Evolutionary conservation across 1,140 invertebrate genomes (phyloP).

Genomic region (Ceratina australensis): DNA sequence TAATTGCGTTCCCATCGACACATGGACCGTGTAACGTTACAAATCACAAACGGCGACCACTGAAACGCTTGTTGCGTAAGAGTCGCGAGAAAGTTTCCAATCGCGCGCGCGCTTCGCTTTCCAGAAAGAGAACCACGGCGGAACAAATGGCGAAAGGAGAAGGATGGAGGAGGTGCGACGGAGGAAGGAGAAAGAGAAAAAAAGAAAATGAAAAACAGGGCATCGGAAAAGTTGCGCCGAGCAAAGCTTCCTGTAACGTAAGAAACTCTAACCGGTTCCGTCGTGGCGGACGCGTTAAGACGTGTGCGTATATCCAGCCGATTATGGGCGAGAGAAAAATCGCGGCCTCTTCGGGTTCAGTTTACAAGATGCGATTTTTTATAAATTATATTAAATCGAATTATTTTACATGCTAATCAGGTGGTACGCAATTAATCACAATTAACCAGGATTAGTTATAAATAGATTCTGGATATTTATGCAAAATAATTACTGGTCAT

Average conservation of each 20-base stretch:
- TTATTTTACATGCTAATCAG: too few species aligned
- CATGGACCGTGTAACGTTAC: neutral
- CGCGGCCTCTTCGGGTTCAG: neutral
- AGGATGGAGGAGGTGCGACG: neutral
- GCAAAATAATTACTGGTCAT: too few species aligned
- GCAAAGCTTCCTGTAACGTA: constrained; percentile 47
- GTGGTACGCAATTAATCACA: too few species aligned
- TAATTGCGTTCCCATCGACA: neutral
- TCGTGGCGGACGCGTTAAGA: constrained; percentile 17
- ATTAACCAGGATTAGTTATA: too few species aligned
- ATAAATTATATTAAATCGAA: too few species aligned
- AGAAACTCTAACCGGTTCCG: constrained; percentile 47
- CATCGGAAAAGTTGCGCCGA: constrained; percentile 32
- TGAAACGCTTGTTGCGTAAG: neutral
- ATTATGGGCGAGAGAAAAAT: constrained; percentile 17
- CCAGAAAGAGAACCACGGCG: constrained; percentile 9
- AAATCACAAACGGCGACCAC: neutral
- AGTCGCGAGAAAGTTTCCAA: constrained; percentile 17
- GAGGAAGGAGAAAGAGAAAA: neutral
- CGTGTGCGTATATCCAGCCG: neutral
- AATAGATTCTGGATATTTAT: too few species aligned
- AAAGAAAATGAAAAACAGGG: neutral
- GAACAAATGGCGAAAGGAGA: neutral
- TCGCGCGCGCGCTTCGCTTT: constrained; percentile 10
- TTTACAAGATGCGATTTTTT: too few species aligned